These are phyloP conservation scores for Drosophila ironensis DNA, from an alignment of 1,140 invertebrate genomes.

Conservation along the genomic window DNA sequence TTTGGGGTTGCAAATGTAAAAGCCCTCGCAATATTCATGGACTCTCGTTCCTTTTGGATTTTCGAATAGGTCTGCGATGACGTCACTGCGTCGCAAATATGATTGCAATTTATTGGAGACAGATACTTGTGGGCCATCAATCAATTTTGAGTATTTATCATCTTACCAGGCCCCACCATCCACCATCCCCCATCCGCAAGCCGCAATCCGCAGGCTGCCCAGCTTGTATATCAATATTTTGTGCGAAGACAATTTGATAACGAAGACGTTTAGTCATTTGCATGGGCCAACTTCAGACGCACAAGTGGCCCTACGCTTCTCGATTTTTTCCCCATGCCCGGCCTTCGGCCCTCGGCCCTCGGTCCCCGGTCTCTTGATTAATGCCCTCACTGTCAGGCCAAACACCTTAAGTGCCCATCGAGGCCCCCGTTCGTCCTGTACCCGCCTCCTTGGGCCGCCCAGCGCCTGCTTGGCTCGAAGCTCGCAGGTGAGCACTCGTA, in stretches of 20 bases:
- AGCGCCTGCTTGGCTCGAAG: constrained; percentile 1
- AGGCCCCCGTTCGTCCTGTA: background rate
- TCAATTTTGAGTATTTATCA: constrained; percentile 25
- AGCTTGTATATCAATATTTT: constrained; percentile 41
- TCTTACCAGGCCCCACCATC: no score
- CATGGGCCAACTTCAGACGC: constrained; percentile 32
- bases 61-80: constrained; percentile 15
- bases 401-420: constrained; percentile 41
- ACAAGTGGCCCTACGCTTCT: constrained; percentile 29
- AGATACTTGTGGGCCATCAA: constrained; percentile 26
- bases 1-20: constrained; percentile 25
- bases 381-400: constrained; percentile 43
- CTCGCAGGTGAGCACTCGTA: constrained; percentile 40
- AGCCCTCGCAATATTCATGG: constrained; percentile 6
- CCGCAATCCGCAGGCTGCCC: background rate
- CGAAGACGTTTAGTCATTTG: constrained; percentile 47
- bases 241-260: constrained; percentile 31
- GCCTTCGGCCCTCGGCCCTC: background rate
- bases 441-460: background rate
- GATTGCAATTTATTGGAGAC: constrained; percentile 28
- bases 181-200: no score
- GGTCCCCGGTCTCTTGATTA: constrained; percentile 17
- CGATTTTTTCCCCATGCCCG: background rate
- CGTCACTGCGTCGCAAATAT: constrained; percentile 24
- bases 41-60: constrained; percentile 22